phyloP scores from a whole-genome alignment of 2,113 vertebrate species.

The Hiodon alosoides region DNA sequence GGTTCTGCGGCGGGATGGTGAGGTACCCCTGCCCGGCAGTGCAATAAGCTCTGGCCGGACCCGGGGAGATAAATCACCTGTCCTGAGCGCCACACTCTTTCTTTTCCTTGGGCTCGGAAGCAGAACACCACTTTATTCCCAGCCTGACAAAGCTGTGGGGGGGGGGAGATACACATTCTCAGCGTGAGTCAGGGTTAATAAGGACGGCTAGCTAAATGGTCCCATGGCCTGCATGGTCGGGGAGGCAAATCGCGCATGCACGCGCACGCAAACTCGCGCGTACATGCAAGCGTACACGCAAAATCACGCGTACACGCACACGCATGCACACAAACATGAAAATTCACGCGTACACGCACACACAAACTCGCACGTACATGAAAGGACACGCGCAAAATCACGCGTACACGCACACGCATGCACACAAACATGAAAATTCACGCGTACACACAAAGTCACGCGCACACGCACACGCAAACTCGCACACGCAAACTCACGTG shows the following conservation, averaged over 20 bases:
- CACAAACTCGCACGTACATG: background rate
- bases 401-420: background rate
- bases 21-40: constrained; percentile 30
- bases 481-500: background rate
- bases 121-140: constrained; percentile 24
- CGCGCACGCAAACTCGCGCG: background rate
- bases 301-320: background rate
- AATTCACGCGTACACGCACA: background rate
- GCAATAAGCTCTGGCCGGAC: background rate
- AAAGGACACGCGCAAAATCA: background rate
- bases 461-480: background rate
- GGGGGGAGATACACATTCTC: constrained; percentile 24
- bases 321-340: background rate
- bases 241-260: constrained; percentile 32
- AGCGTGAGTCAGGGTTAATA: constrained; percentile 4
- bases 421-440: background rate
- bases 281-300: constrained; percentile 4
- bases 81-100: constrained; percentile 42
- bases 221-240: constrained; percentile 31
- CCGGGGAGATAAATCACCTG: constrained; percentile 41
- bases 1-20: constrained; percentile 72
- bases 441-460: background rate
- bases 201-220: constrained; percentile 20
- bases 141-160: constrained; percentile 28
- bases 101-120: constrained; percentile 48